phyloP scores from a whole-genome alignment of 2,888 invertebrate species.

The Pachydiplax longipennis region DNA sequence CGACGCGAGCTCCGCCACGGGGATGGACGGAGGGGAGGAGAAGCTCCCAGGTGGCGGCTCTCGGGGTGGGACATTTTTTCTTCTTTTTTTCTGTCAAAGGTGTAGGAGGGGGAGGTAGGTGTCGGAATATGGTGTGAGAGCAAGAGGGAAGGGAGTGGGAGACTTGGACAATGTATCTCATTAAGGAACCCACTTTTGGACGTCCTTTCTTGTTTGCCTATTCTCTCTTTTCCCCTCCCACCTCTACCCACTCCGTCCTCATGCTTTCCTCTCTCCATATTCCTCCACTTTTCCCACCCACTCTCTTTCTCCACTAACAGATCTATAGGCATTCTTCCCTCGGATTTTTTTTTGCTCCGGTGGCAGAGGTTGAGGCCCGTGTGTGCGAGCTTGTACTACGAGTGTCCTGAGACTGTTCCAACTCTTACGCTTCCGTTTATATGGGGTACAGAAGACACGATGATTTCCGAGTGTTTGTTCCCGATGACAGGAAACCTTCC shows the following conservation, averaged over 20 bases:
- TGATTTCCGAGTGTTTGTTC: not conserved
- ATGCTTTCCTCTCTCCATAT: not conserved
- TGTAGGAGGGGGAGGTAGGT: not conserved
- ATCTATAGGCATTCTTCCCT: not conserved
- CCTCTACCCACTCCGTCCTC: not conserved
- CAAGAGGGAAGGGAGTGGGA: not conserved
- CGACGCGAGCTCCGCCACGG: not conserved
- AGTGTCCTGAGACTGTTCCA: not conserved
- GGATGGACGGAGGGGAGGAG: not conserved
- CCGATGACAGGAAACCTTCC: not conserved
- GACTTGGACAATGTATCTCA: constrained; percentile 34
- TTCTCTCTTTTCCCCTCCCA: not conserved
- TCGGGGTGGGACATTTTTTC: not conserved
- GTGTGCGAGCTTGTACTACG: not conserved
- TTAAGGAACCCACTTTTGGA: constrained; percentile 28
- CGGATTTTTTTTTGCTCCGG: not conserved
- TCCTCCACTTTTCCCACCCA: not conserved
- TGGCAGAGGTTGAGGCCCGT: not conserved
- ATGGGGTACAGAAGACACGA: not conserved
- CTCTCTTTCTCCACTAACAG: not conserved
- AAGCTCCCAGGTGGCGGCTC: not conserved
- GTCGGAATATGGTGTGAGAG: not conserved
- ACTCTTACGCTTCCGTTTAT: not conserved
- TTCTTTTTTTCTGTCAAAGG: not conserved
- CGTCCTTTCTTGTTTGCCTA: not conserved